Conservation (phyloP, 2,113 vertebrate species). For the Odobenus rosmarus region DNA sequence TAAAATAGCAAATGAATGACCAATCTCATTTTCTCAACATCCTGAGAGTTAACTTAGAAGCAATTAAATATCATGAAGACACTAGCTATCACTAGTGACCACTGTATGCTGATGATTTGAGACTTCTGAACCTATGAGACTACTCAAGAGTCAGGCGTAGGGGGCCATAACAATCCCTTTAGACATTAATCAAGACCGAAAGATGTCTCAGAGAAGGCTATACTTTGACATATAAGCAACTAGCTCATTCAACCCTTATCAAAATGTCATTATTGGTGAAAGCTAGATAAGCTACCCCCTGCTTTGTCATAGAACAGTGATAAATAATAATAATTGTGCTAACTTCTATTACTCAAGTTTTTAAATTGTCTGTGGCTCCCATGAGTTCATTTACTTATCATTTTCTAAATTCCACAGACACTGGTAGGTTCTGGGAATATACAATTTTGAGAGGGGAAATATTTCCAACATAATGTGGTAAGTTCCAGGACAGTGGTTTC, state of each 20-base stretch:
- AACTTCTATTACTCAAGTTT: conserved; percentile 46
- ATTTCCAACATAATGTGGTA: conserved; percentile 5
- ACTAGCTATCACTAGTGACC: background rate
- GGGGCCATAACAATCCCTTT: background rate
- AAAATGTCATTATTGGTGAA: background rate
- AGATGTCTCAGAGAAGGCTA: background rate
- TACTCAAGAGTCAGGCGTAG: background rate
- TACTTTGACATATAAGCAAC: background rate
- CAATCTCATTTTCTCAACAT: background rate
- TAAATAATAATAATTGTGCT: background rate
- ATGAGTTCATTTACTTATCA: background rate
- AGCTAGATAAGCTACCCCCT: background rate
- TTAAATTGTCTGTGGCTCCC: background rate
- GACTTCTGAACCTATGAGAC: background rate
- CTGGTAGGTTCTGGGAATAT: background rate
- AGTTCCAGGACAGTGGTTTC: background rate
- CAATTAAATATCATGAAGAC: background rate
- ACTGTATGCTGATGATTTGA: background rate
- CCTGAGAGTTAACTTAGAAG: background rate
- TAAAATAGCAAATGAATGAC: background rate
- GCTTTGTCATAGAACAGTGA: background rate
- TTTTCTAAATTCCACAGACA: conserved; percentile 5
- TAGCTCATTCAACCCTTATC: background rate
- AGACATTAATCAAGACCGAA: background rate
- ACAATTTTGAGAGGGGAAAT: background rate